Conservation (phyloP, 2,797 vertebrate genomes). For the Channa striata region DNA sequence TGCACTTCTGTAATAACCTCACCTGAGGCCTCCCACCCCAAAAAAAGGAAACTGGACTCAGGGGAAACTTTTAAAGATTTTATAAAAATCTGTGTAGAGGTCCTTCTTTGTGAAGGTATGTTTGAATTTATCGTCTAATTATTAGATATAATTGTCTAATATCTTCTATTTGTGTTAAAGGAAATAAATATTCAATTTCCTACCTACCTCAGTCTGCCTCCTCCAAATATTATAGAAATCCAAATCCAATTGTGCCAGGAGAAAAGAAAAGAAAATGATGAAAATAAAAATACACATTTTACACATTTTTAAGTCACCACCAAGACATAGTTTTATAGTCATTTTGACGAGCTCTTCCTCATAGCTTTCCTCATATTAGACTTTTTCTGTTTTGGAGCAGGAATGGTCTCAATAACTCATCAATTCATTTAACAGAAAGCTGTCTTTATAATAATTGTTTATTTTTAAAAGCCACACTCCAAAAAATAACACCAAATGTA, state of each 20-base stretch:
- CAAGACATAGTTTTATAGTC: too few relatives aligned
- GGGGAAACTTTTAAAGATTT: background rate
- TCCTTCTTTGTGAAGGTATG: background rate
- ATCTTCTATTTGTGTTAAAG: background rate
- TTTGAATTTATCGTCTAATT: constrained; percentile 21
- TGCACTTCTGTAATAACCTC: constrained; percentile 22
- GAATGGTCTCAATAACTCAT: too few relatives aligned
- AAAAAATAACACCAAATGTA: too few relatives aligned
- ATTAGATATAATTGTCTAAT: too few relatives aligned
- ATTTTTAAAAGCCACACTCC: background rate
- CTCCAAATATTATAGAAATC: background rate
- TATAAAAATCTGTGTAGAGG: background rate
- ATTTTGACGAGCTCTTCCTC: too few relatives aligned
- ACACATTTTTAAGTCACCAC: too few relatives aligned
- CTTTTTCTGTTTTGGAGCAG: too few relatives aligned
- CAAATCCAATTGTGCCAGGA: background rate
- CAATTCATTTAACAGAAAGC: too few relatives aligned
- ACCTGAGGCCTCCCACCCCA: constrained; percentile 14
- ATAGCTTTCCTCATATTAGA: too few relatives aligned
- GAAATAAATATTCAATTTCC: constrained; percentile 19
- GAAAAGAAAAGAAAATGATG: background rate
- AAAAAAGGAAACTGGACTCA: background rate
- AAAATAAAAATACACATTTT: too few relatives aligned
- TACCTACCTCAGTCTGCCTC: background rate
- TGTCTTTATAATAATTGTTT: too few relatives aligned